Base-by-base conservation (phyloP, 1,140 invertebrate species). In the Tribolium madens region DNA sequence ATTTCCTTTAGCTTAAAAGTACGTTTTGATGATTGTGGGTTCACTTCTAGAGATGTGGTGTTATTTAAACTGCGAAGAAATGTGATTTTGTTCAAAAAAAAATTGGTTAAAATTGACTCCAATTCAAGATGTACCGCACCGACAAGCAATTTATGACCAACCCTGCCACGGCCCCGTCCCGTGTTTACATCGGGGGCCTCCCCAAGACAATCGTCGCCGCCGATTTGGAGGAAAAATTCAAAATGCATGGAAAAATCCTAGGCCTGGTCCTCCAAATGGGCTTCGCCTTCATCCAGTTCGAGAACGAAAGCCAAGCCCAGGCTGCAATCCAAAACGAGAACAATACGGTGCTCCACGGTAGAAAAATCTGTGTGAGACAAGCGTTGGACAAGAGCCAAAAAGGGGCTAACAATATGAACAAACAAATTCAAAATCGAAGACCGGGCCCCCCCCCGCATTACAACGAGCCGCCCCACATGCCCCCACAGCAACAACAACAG, bases 241-340 rank as follows among this genome's bases (percentile, higher is more conserved):
- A 88, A 72, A 89, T 90, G 48, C 92, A 94, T 85, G 95, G 94
- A 6, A 90, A 87, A 75, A 90, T 94, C 76, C 81, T 92, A 83
- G 94, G 92, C 2, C 89, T 94, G 1, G 85, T 92, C 7, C 87
- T 94, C 13, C 93, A 94, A 79, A 90, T 91, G 81, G 91, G 93
- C 17, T 96, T 95, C 88, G 95, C 93, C 42, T 97, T 96, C 86
- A 91, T 96, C 3, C 95, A 97, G 81, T 96, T 92, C 87, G 92
- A 92, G 60, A 88, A 89, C 46, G 94, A 96, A 82, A 87, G 89
- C 14, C 88, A 91, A 83, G 95, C 94, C 3, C 89, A 91, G 68
- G 88, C 89, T 76, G 94, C 94, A 64, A 93, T 95, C 18, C 84
- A 88, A 57, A 89, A 90, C 74, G 91, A 93, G 78, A 89, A 92